phyloP scores from a whole-genome alignment of 2,888 invertebrate genomes.

The Melanophora roralis region DNA sequence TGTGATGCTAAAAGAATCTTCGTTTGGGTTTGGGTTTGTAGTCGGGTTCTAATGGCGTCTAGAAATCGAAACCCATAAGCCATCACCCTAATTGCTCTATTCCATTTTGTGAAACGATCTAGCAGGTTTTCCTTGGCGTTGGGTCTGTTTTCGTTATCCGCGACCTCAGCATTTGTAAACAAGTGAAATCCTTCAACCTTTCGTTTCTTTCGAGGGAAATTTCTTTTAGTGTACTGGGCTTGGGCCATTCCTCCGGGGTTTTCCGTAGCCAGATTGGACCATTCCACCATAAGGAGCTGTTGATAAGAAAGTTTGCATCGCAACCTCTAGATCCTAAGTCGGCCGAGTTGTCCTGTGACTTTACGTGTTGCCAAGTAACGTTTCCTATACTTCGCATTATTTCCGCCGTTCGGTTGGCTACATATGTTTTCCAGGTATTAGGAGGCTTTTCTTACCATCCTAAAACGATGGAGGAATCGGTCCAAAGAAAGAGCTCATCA shows the following conservation, averaged over 20 bases:
- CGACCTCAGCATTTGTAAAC: background rate
- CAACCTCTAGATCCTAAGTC: too few relatives aligned
- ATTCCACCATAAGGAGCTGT: constrained; percentile 44
- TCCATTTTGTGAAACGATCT: background rate
- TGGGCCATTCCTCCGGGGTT: constrained; percentile 24
- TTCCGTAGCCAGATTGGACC: constrained; percentile 40
- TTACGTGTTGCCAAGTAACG: constrained; percentile 48
- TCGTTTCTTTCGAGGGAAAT: background rate
- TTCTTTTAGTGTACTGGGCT: background rate
- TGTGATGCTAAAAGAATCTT: background rate
- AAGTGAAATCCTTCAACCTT: background rate
- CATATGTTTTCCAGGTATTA: constrained; percentile 32
- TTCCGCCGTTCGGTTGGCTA: constrained; percentile 43
- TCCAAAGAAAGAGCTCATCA: background rate
- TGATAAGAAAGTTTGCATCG: constrained; percentile 14
- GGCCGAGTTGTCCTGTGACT: too few relatives aligned
- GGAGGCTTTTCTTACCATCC: constrained; percentile 25
- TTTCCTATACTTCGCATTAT: constrained; percentile 33
- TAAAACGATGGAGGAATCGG: constrained; percentile 16
- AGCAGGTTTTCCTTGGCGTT: background rate
- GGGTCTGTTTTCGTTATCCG: too few relatives aligned
- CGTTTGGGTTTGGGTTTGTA: background rate
- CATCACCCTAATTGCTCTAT: background rate
- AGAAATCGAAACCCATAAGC: background rate
- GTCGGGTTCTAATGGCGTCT: background rate